Percentiles rank a stretch among this genome's conserved stretches.
Conservation (phyloP, 2,797 vertebrate genomes). For the Somateria mollissima region DNA sequence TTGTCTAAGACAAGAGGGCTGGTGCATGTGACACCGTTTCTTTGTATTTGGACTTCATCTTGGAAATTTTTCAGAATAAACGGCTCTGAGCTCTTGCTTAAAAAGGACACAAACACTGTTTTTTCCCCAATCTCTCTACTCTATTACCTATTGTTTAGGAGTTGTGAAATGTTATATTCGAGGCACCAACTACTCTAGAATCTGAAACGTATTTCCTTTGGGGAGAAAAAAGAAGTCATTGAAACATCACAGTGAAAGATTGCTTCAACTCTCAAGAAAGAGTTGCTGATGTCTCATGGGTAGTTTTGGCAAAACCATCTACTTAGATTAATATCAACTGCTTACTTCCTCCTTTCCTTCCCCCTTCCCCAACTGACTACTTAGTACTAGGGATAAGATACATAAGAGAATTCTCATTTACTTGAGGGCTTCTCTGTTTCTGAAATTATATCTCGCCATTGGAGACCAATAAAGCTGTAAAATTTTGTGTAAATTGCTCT, state of each 20-base stretch:
- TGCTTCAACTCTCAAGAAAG: constrained; percentile 39
- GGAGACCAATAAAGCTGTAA: constrained; percentile 48
- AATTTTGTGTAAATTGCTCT: constrained; percentile 42
- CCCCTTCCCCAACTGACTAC: constrained; percentile 41
- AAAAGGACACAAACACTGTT: not conserved
- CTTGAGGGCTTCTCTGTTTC: constrained; percentile 46
- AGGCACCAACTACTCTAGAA: not conserved
- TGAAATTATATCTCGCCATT: constrained; percentile 35
- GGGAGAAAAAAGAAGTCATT: not conserved
- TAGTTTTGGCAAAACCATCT: constrained; percentile 59
- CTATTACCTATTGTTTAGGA: not conserved
- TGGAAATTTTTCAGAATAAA: not conserved
- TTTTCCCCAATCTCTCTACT: not conserved
- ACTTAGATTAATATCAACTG: constrained; percentile 52
- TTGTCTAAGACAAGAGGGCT: not conserved
- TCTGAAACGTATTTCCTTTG: constrained; percentile 15
- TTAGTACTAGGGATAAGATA: not conserved
- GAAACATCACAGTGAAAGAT: constrained; percentile 37
- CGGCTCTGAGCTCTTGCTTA: not conserved
- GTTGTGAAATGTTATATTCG: not conserved
- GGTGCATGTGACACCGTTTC: not conserved
- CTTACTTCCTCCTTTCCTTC: constrained; percentile 39
- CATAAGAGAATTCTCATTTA: constrained; percentile 45
- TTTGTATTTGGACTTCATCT: not conserved
- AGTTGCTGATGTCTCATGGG: constrained; percentile 32